Conservation (phyloP, 2,888 invertebrate species). For the Xestia ashworthii region DNA sequence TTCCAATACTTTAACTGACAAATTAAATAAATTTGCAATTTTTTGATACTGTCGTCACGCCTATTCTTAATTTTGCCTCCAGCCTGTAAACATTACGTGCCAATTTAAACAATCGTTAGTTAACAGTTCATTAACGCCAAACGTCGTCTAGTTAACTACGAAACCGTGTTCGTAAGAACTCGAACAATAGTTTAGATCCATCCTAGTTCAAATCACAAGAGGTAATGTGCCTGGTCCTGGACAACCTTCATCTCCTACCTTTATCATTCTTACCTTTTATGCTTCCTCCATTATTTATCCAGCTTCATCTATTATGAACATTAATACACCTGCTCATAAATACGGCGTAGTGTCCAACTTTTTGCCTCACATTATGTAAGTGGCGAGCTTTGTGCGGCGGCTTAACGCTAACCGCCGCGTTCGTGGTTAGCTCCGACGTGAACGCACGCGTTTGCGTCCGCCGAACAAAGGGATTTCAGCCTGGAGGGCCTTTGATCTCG, state of each 20-base stretch:
- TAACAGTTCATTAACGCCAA: neutral
- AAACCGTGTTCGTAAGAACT: neutral
- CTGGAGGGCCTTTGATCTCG: conserved; percentile 69
- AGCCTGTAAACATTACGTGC: neutral
- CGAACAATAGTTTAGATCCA: conserved; percentile 1
- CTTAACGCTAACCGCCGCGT: conserved; percentile 64
- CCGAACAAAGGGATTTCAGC: conserved; percentile 61
- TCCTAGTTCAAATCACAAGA: conserved; percentile 1
- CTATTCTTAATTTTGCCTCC: no score
- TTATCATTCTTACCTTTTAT: conserved; percentile 17
- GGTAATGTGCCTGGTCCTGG: neutral
- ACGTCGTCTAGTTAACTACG: neutral
- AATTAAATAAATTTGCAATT: no score
- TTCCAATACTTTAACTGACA: no score
- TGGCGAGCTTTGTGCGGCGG: conserved; percentile 60
- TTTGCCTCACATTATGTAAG: conserved; percentile 60
- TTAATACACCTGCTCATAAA: conserved; percentile 60
- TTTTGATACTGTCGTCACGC: no score
- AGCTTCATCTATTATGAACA: conserved; percentile 52
- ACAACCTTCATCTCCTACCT: conserved; percentile 14
- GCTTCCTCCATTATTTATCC: conserved; percentile 42
- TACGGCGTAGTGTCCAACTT: conserved; percentile 57
- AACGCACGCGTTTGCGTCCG: conserved; percentile 62
- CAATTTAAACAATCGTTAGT: neutral
- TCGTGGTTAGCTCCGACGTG: conserved; percentile 62